Evolutionary conservation across 2,888 invertebrate genomes (phyloP).

Genomic region (Ariolimax columbianus): DNA sequence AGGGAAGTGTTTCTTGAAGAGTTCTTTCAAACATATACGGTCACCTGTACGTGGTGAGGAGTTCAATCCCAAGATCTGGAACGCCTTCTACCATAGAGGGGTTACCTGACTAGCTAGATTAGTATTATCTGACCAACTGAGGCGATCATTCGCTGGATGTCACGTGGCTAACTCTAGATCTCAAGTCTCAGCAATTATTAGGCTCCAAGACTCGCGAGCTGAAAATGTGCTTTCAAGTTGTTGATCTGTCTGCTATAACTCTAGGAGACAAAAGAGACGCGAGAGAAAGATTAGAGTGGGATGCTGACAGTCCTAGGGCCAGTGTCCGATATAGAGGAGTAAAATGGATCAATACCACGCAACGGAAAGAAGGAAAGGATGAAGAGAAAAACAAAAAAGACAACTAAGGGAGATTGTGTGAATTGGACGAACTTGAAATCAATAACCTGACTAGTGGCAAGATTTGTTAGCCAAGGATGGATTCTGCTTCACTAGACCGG

Average conservation of each 20-base stretch:
- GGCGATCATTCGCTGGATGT: not conserved
- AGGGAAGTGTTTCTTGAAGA: too few relatives aligned
- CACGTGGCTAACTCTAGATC: not conserved
- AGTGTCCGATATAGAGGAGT: too few relatives aligned
- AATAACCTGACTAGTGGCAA: conserved; percentile 1
- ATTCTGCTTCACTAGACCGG: not conserved
- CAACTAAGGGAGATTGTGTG: not conserved
- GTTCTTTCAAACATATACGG: too few relatives aligned
- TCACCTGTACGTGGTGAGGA: too few relatives aligned
- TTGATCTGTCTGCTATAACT: not conserved
- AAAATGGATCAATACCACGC: not conserved
- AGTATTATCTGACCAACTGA: not conserved
- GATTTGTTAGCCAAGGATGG: not conserved
- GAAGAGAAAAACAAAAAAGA: not conserved
- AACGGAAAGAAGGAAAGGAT: not conserved
- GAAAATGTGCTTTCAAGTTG: not conserved
- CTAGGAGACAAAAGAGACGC: conserved; percentile 9
- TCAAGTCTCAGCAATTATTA: not conserved
- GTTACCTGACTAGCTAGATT: not conserved
- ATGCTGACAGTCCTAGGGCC: not conserved
- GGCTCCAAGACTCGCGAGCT: not conserved
- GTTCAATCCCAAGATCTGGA: too few relatives aligned
- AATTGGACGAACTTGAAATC: not conserved
- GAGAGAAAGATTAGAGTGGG: not conserved
- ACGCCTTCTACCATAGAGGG: too few relatives aligned